Conservation (phyloP, 1,140 invertebrate genomes). For the Luehdorfia chinensis region DNA sequence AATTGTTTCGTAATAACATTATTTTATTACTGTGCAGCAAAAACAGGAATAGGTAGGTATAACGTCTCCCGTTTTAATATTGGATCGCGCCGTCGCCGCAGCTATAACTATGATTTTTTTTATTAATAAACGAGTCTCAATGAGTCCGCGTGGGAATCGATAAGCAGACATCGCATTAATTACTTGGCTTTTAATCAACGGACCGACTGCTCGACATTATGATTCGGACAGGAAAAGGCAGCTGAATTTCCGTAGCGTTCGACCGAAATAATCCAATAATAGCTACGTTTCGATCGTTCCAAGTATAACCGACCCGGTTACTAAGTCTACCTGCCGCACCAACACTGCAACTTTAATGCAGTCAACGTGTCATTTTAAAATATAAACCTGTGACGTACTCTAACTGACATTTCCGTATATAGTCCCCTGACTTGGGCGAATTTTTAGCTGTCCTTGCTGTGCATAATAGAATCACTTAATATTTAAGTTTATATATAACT, state of each 20-base stretch:
- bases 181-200: conserved; percentile 46
- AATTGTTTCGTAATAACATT: not conserved
- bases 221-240: conserved; percentile 45
- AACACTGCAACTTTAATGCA: conserved; percentile 65
- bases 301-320: conserved; percentile 58
- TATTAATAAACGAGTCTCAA: too few species aligned
- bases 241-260: conserved; percentile 55
- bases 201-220: conserved; percentile 35
- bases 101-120: too few species aligned
- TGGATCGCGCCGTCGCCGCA: too few species aligned
- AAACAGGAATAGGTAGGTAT: too few species aligned
- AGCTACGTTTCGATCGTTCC: conserved; percentile 63
- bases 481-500: too few species aligned
- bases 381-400: conserved; percentile 61
- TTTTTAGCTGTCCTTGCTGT: conserved; percentile 24
- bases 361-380: conserved; percentile 60
- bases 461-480: conserved; percentile 35
- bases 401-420: conserved; percentile 43
- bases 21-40: too few species aligned
- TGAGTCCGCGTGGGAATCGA: not conserved
- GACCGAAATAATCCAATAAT: conserved; percentile 64
- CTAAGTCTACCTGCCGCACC: conserved; percentile 37
- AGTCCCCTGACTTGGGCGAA: conserved; percentile 23
- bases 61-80: too few species aligned
- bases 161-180: conserved; percentile 26